Evolutionary conservation across 2,797 vertebrate species (phyloP), one percentile per base, ranked within the genome.

Genomic region (Paramormyrops hopkinsi): DNA sequence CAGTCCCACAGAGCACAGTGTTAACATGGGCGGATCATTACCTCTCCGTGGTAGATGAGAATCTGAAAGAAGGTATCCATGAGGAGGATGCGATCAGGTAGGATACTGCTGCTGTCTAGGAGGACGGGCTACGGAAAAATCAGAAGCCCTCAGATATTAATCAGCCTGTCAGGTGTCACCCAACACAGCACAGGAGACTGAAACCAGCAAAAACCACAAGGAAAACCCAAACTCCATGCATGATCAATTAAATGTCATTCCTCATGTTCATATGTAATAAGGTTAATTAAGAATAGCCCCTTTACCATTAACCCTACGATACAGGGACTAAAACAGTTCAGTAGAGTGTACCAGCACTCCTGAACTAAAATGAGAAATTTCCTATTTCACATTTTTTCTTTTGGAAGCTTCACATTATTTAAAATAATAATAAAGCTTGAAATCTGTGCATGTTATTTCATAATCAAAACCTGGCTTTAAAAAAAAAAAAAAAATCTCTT

Each of bases 41-140:
- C 98, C 97, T 99, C 98, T 92, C 98, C 98, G 0, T 98, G 98
- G 94, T 99, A 99, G 94, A 99, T 99, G 91, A 99, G 96, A 90
- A 99, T 99, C 95, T 99, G 98, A 94, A 99, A 99, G 95, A 99
- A 99, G 0, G 98, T 99, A 95, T 99, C 98, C 98, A 99, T 99
- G 84, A 99, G 96, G 76, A 99, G 97, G 94, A 99, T 99, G 14
- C 98, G 95, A 92, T 99, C 98, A 3, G 98, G 97, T 88, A 99
- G 96, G 94, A 99, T 99, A 93, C 98, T 99, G 96, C 97, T 99
- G 94, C 98, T 99, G 92, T 99, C 98, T 92, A 99, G 94, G 90
- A 99, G 95, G 90, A 99, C 98, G 0, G 98, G 98, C 98, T 99
- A 92, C 44, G n/a, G 2, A 90, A 90, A 89, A 19, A 90, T 46